Evolutionary conservation across 1,140 invertebrate genomes (phyloP).

Genomic region (Leptinotarsa lineolata): DNA sequence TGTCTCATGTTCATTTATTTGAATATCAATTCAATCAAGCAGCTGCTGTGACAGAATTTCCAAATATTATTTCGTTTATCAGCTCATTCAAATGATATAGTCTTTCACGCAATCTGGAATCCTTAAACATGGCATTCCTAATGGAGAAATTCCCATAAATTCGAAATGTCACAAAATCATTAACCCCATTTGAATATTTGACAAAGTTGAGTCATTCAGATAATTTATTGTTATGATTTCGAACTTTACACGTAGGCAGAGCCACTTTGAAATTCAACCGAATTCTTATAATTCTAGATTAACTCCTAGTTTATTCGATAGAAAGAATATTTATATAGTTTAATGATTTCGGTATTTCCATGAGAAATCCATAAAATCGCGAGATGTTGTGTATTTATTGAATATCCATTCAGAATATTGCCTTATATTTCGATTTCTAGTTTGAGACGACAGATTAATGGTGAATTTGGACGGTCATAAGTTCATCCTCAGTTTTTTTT

Average conservation of each 20-base stretch:
- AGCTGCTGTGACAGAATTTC: no score
- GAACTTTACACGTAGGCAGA: background rate
- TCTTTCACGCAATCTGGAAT: background rate
- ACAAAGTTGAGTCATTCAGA: background rate
- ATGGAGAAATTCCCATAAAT: conserved; percentile 3
- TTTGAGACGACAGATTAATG: no score
- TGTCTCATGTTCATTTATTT: no score
- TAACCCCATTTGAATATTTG: conserved; percentile 3
- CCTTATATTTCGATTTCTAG: no score
- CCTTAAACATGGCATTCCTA: background rate
- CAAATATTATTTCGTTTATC: no score
- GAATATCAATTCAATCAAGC: no score
- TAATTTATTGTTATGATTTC: background rate
- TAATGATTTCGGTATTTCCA: background rate
- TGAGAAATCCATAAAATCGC: background rate
- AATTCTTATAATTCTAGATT: conserved; percentile 6
- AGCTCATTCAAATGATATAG: background rate
- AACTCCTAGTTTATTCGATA: background rate
- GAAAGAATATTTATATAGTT: conserved; percentile 1
- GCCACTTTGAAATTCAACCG: conserved; percentile 1
- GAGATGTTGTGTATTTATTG: background rate
- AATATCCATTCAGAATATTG: no score
- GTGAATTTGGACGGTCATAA: no score
- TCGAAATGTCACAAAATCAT: background rate
- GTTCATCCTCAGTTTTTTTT: no score